Conservation (phyloP, 2,113 vertebrate genomes). For the Platanista minor region DNA sequence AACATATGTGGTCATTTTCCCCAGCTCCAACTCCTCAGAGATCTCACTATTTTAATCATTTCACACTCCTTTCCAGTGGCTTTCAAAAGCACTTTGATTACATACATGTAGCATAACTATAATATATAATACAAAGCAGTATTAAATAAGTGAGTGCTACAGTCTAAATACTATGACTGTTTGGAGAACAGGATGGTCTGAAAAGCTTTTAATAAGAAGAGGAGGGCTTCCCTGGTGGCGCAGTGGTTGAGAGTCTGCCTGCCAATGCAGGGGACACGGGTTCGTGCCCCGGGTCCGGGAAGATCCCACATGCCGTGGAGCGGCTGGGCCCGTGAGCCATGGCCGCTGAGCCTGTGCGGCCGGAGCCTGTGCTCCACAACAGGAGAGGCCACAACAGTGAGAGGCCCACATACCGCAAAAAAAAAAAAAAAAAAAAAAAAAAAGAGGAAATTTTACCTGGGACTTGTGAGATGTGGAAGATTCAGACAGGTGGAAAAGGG, state of each 20-base stretch:
- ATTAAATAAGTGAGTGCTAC: neutral
- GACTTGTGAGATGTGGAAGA: neutral
- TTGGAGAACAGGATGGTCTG: neutral
- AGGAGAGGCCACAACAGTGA: too few relatives aligned
- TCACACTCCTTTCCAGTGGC: neutral
- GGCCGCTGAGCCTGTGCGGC: too few relatives aligned
- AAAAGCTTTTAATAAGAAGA: neutral
- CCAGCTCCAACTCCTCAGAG: neutral
- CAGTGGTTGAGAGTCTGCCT: too few relatives aligned
- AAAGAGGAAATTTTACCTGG: neutral
- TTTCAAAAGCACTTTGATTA: neutral
- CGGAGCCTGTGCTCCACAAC: too few relatives aligned
- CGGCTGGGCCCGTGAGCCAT: too few relatives aligned
- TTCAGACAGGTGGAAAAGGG: neutral
- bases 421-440: too few relatives aligned
- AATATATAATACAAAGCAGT: neutral
- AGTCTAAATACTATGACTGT: neutral
- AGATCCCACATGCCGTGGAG: too few relatives aligned
- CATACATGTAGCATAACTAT: neutral
- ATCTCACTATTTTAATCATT: neutral
- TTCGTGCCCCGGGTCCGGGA: too few relatives aligned
- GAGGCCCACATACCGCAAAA: too few relatives aligned
- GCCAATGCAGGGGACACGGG: too few relatives aligned
- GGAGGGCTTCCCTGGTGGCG: too few relatives aligned
- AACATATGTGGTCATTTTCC: neutral